These are phyloP conservation scores for Sparidentex hasta DNA, from an alignment of 2,797 vertebrate species.

Conservation along the genomic window DNA sequence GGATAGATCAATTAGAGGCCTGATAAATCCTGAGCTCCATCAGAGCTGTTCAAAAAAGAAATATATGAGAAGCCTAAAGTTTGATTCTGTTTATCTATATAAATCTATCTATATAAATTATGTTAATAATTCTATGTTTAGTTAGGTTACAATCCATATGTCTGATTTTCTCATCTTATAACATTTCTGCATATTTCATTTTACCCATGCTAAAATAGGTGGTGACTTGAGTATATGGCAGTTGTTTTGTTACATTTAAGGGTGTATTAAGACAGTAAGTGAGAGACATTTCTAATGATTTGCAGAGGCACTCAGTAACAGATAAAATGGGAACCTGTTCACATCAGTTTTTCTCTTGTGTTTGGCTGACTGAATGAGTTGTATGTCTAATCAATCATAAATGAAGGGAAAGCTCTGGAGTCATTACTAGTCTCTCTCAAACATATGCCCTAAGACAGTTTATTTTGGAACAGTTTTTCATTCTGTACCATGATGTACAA, in stretches of 20 bases:
- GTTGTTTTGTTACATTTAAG: slow-evolving; percentile 25
- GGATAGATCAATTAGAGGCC: too few species aligned
- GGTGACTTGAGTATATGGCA: neutral
- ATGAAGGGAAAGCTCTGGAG: slow-evolving; percentile 42
- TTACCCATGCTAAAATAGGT: neutral
- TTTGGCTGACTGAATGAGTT: slow-evolving; percentile 46
- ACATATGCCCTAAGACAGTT: slow-evolving; percentile 44
- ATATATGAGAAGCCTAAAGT: too few species aligned
- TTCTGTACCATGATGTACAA: slow-evolving; percentile 18
- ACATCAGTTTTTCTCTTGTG: slow-evolving; percentile 35
- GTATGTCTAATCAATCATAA: slow-evolving; percentile 59
- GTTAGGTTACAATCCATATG: too few species aligned
- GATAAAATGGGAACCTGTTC: neutral
- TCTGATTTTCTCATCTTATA: neutral
- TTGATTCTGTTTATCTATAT: too few species aligned
- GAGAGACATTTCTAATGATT: slow-evolving; percentile 36
- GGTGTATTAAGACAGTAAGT: slow-evolving; percentile 7
- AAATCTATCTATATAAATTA: too few species aligned
- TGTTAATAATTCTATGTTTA: too few species aligned
- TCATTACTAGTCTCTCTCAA: slow-evolving; percentile 50
- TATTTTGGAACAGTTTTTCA: slow-evolving; percentile 46
- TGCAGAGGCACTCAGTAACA: slow-evolving; percentile 24
- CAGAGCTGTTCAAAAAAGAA: too few species aligned
- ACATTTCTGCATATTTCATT: neutral
- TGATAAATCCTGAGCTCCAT: too few species aligned